These are phyloP conservation scores for Napeogenes sylphis DNA, from an alignment of 2,888 invertebrate species.

Conservation along the genomic window DNA sequence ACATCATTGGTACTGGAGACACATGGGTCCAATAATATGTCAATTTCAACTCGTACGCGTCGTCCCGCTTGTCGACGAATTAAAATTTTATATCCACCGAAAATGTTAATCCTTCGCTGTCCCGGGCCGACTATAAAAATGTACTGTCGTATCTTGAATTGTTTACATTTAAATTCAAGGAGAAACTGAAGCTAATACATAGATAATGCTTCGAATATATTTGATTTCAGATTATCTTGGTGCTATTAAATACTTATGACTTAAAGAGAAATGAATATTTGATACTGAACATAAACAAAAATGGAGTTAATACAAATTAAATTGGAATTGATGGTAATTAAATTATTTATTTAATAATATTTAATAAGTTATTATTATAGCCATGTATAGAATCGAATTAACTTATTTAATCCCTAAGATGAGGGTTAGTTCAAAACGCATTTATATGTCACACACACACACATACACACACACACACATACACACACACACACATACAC, in stretches of 20 bases:
- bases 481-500: conserved; percentile 30
- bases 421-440: conserved; percentile 73
- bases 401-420: conserved; percentile 49
- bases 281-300: too few species aligned
- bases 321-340: too few species aligned
- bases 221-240: too few species aligned
- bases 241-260: too few species aligned
- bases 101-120: conserved; percentile 69
- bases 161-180: conserved; percentile 39
- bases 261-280: too few species aligned
- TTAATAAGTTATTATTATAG: not conserved
- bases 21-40: conserved; percentile 64
- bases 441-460: conserved; percentile 53
- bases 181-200: not conserved
- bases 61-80: conserved; percentile 62
- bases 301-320: too few species aligned
- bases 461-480: not conserved
- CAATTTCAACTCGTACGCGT: conserved; percentile 56
- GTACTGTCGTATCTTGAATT: conserved; percentile 67
- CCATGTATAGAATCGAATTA: conserved; percentile 3
- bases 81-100: conserved; percentile 70
- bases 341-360: too few species aligned
- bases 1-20: conserved; percentile 30
- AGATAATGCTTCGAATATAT: conserved; percentile 25
- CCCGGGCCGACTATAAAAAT: conserved; percentile 65